phyloP scores from a whole-genome alignment of 2,888 invertebrate genomes.

The Scaptomyza reducta region DNA sequence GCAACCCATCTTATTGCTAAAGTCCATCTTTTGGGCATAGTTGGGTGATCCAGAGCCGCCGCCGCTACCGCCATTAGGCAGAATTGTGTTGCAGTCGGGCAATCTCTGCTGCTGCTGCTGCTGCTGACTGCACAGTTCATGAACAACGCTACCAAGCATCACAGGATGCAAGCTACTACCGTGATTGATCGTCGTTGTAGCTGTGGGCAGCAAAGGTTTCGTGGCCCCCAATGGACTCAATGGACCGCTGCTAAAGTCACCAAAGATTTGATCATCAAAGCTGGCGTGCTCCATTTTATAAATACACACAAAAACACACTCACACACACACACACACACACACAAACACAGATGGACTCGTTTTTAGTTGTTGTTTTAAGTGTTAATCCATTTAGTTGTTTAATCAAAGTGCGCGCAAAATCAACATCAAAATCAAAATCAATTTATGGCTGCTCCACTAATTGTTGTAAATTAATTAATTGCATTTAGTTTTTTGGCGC shows the following conservation, averaged over 20 bases:
- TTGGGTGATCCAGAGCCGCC: constrained; percentile 80
- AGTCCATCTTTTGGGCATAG: constrained; percentile 83
- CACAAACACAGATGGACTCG: constrained; percentile 12
- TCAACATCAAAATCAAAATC: constrained; percentile 62
- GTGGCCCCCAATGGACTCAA: constrained; percentile 85
- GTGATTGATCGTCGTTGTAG: constrained; percentile 82
- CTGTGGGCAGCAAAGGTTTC: constrained; percentile 83
- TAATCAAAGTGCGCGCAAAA: constrained; percentile 74
- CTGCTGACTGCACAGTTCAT: constrained; percentile 79
- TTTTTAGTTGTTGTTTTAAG: constrained; percentile 79
- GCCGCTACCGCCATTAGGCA: constrained; percentile 72
- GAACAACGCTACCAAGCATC: constrained; percentile 86
- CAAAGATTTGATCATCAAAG: constrained; percentile 92
- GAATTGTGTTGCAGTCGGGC: constrained; percentile 83
- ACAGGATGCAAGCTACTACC: constrained; percentile 85
- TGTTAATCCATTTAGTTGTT: constrained; percentile 70
- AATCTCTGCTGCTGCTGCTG: constrained; percentile 72
- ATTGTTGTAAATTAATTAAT: constrained; percentile 82
- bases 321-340: background rate
- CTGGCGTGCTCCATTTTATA: constrained; percentile 87
- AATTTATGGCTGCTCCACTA: constrained; percentile 68
- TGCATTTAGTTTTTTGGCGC: constrained; percentile 71
- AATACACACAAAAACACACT: background rate
- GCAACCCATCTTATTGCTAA: constrained; percentile 83
- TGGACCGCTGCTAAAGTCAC: constrained; percentile 88